phyloP scores from a whole-genome alignment of 2,888 invertebrate genomes.

The Parnassius orleans region DNA sequence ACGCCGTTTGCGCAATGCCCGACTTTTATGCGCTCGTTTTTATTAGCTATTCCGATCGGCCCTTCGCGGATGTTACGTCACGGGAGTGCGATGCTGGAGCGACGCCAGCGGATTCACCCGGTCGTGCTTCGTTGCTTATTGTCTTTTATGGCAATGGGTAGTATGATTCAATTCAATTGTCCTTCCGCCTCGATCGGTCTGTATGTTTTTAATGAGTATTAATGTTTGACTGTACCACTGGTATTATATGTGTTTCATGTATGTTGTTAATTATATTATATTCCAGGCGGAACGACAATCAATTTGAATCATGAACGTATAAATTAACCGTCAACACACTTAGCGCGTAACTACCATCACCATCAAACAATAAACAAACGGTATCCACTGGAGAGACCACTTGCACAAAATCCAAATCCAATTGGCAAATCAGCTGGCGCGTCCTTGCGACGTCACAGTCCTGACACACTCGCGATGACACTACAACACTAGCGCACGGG shows the following conservation, averaged over 20 bases:
- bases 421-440: slow-evolving; percentile 57
- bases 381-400: slow-evolving; percentile 49
- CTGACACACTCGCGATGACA: slow-evolving; percentile 50
- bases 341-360: slow-evolving; percentile 37
- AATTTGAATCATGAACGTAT: slow-evolving; percentile 6
- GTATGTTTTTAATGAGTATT: slow-evolving; percentile 13
- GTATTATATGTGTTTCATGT: slow-evolving; percentile 20
- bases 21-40: slow-evolving; percentile 65
- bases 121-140: slow-evolving; percentile 70
- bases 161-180: slow-evolving; percentile 52
- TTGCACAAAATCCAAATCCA: slow-evolving; percentile 66
- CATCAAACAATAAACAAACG: slow-evolving; percentile 39
- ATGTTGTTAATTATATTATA: slow-evolving; percentile 14
- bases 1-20: slow-evolving; percentile 71
- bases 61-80: slow-evolving; percentile 78
- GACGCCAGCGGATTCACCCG: slow-evolving; percentile 71
- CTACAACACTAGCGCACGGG: slow-evolving; percentile 55
- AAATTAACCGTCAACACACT: slow-evolving; percentile 10
- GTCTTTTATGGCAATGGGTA: slow-evolving; percentile 76
- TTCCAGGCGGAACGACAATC: slow-evolving; percentile 17
- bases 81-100: slow-evolving; percentile 68
- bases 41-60: slow-evolving; percentile 69
- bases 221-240: slow-evolving; percentile 24
- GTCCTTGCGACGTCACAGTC: slow-evolving; percentile 55
- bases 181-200: slow-evolving; percentile 17